Percentiles rank a stretch among this genome's conserved stretches.
Conservation (phyloP, 2,113 vertebrate genomes). For the Malurus melanocephalus region DNA sequence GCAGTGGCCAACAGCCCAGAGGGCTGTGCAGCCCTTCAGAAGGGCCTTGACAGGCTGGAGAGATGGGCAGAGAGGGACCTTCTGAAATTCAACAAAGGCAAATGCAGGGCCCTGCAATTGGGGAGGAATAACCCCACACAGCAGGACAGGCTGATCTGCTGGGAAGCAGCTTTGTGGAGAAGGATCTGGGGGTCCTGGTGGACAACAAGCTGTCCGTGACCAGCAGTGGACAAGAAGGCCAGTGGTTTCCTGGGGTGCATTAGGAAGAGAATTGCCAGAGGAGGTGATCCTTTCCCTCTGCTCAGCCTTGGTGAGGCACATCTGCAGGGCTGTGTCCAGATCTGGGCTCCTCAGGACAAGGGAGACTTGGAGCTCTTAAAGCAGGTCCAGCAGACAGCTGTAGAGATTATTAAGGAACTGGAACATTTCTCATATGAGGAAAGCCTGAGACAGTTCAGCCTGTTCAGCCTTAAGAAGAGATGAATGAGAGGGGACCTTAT, state of each 20-base stretch:
- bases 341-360: background rate
- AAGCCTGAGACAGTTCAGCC: background rate
- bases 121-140: too few species aligned
- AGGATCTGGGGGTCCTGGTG: background rate
- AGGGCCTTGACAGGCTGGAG: background rate
- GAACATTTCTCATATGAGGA: background rate
- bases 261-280: background rate
- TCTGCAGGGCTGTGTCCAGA: background rate
- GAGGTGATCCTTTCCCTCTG: background rate
- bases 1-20: background rate
- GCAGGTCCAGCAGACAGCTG: rapidly evolving
- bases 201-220: background rate
- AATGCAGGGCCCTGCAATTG: background rate
- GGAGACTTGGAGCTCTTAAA: background rate
- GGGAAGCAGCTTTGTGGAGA: background rate
- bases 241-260: background rate
- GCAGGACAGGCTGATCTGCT: background rate
- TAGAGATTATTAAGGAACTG: background rate
- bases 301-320: background rate
- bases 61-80: background rate
- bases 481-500: background rate
- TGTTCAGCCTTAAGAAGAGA: background rate
- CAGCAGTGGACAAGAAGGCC: background rate
- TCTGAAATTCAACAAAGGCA: background rate
- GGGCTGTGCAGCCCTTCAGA: background rate